Evolutionary conservation across 2,797 vertebrate genomes (phyloP), one percentile per base, ranked within the genome.

Genomic region (Melanotaenia trifasciata): DNA sequence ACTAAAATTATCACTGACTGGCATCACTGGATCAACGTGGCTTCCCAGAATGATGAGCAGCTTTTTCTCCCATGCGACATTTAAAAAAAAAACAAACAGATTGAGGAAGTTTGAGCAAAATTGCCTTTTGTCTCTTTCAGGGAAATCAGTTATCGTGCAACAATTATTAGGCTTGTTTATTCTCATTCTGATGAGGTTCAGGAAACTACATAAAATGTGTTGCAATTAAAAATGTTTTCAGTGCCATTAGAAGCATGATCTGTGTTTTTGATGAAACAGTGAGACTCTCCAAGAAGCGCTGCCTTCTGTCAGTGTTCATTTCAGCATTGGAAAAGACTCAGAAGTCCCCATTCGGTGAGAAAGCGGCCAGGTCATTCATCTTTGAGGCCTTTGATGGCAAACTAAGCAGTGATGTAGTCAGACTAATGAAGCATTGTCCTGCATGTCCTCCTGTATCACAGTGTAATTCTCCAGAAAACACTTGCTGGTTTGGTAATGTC

Each of bases 1-100:
- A 58, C 61, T 36, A 43, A 72, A n/a, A 66, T 24, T 5, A 79
- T 63, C 40, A 45, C 11, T 36, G 16, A 26, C 33, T 54, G 68
- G 22, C 30, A 5, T 16, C 18, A 53, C 3, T 4, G n/a, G 35
- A 64, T 53, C 47, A 74, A 47, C 1, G 10, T 36, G 38, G 32
- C 32, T 63, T 63, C 11, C 22, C 9, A 22, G n/a, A 22, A 22
- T 24, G 8, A 45, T 20, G 24, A 62, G 28, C 14, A 26, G 7
- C 14, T 62, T 35, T 10, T 24, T 38, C 36, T 8, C 36, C 11
- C 2, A 5, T 24, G 4, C 1, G 24, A 33, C 7, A 40, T 50
- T 22, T 24, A 24, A 22, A 3, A 1, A 12, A 51, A 50, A 1
- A 22, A 51, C 2, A 54, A 53, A 22, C 47, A 51, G 47, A 51